Evolutionary conservation across 2,797 vertebrate species (phyloP).

Genomic region (Anomalospiza imberbis): DNA sequence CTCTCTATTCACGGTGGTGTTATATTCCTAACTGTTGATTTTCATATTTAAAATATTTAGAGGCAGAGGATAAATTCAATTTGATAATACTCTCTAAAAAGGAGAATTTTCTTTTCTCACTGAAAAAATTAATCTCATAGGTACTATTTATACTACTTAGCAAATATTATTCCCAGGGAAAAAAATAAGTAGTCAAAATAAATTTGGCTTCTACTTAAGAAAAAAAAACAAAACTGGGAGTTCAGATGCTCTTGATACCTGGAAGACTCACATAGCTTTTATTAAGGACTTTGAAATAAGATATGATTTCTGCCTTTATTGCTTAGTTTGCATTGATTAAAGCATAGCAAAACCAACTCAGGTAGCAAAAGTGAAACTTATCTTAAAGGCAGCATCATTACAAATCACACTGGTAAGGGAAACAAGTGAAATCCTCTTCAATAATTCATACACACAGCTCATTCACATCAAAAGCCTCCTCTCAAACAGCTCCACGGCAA

Average conservation of each 20-base stretch:
- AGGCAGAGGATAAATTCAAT: not conserved
- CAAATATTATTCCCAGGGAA: not conserved
- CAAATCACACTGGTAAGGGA: constrained; percentile 15
- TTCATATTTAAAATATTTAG: not conserved
- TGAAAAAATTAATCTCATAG: not conserved
- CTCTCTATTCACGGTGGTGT: not conserved
- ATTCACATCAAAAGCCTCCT: constrained; percentile 2
- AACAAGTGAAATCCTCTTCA: constrained; percentile 28
- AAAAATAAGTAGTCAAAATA: not conserved
- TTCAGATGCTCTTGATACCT: not conserved
- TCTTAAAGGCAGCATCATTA: not conserved
- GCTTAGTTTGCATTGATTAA: constrained; percentile 30
- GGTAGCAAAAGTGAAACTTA: not conserved
- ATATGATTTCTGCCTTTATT: not conserved
- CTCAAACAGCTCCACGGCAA: not conserved
- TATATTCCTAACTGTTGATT: not conserved
- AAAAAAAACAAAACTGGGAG: not conserved
- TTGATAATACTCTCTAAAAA: not conserved
- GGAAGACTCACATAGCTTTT: not conserved
- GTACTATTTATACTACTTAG: not conserved
- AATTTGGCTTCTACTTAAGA: too few relatives aligned
- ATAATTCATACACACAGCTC: constrained; percentile 44
- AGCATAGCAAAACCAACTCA: not conserved
- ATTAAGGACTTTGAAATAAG: not conserved
- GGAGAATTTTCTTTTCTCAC: not conserved